Evolutionary conservation across 2,888 invertebrate species (phyloP), one percentile per base, ranked within the genome.

Genomic region (Rosalia funebris): DNA sequence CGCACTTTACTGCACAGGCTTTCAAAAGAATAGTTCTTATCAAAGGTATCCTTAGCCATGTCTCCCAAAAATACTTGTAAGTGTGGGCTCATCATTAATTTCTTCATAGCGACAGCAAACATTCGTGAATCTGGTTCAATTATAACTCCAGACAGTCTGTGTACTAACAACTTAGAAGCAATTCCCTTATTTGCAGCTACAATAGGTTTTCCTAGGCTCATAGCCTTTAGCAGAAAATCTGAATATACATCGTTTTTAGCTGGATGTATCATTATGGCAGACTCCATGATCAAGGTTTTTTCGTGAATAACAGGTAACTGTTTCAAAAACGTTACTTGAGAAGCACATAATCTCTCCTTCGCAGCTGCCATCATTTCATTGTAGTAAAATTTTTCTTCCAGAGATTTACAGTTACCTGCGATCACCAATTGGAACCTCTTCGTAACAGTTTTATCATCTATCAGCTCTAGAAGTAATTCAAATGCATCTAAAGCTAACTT

Each of bases 151-250:
- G 77, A 73, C 3, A 81, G 65, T 47, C 77, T 63, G 60, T 81
- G 79, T 12, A 68, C 61, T 11, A 73, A 42, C 2, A 77, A 61
- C 42, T 75, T 76, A 3, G 71, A 71, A 0, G 77, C 75, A 16
- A 79, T 78, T 2, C 81, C 79, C 41, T 72, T 72, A 50, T 77
- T 77, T 0, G 74, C 70, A 1, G 79, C 76, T 34, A 81, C 75
- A 9, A 80, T 75, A 0, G 79, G 76, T 64, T 75, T 76, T 0
- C 77, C 77, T 42, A 75, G 53, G 45, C 74, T 70, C 75, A 81
- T 72, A 0, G 77, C 77, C 56, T 76, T 76, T 7, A 79, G 59
- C 2, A 79, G 47, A 17, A 74, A 74, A 19, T 79, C 77, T 1
- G 79, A 75, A 57, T 73, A 75, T 1, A 76, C 61, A 25, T 79